Percentiles rank a stretch among this genome's conserved stretches.
Evolutionary conservation across 1,140 invertebrate species (phyloP).

Genomic region (Acromyrmex charruanus): DNA sequence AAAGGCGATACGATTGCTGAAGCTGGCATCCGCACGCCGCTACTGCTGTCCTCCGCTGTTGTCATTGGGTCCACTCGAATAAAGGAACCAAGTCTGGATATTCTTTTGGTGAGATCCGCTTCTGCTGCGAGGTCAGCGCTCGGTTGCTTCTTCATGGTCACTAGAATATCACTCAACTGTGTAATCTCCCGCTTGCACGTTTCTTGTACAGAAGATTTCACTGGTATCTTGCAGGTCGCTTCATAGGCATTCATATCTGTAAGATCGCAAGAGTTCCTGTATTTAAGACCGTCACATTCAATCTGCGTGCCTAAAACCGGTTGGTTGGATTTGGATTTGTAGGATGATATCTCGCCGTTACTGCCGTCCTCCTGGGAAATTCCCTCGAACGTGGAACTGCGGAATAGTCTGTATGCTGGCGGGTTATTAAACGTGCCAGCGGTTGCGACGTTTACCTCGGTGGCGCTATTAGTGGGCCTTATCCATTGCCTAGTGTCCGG

Average conservation of each 20-base stretch:
- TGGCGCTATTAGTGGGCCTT: slow-evolving; percentile 76
- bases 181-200: slow-evolving; percentile 62
- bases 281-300: slow-evolving; percentile 63
- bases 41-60: slow-evolving; percentile 42
- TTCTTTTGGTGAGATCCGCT: slow-evolving; percentile 79
- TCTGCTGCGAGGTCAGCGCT: slow-evolving; percentile 41
- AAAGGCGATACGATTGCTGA: slow-evolving; percentile 87
- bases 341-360: neutral
- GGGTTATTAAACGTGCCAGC: slow-evolving; percentile 54
- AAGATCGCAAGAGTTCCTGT: slow-evolving; percentile 82
- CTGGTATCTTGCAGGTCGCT: slow-evolving; percentile 77
- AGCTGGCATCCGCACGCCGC: slow-evolving; percentile 73
- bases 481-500: slow-evolving; percentile 90
- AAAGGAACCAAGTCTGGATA: slow-evolving; percentile 87
- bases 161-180: slow-evolving; percentile 58
- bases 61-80: slow-evolving; percentile 82
- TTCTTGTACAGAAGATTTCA: slow-evolving; percentile 73
- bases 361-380: slow-evolving; percentile 83
- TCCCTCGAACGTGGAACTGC: slow-evolving; percentile 92
- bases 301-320: slow-evolving; percentile 46
- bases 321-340: slow-evolving; percentile 62
- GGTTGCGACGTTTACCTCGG: slow-evolving; percentile 74
- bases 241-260: slow-evolving; percentile 77
- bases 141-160: slow-evolving; percentile 72
- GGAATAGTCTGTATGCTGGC: slow-evolving; percentile 86